A percentile compares a stretch with the other conserved stretches of the same genome.
Conservation (phyloP, 2,888 invertebrate species). For the Drosophila hawaiiensis region DNA sequence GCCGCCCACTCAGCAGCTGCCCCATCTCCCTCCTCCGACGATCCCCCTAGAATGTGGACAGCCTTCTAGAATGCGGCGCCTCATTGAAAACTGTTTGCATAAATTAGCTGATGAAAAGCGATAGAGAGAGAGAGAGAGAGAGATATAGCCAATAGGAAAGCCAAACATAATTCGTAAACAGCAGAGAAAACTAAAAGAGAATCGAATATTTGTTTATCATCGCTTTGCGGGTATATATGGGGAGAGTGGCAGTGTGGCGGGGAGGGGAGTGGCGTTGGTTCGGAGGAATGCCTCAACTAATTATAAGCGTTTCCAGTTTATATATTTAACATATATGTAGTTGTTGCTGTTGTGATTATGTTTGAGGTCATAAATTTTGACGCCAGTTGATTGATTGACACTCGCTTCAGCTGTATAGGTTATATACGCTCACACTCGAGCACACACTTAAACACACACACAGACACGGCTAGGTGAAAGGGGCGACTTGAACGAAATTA, state of each 20-base stretch:
- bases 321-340: constrained; percentile 29
- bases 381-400: constrained; percentile 76
- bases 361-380: constrained; percentile 75
- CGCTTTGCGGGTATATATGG: background rate
- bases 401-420: constrained; percentile 17
- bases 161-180: constrained; percentile 68
- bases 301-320: constrained; percentile 52
- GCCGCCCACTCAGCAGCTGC: constrained; percentile 26
- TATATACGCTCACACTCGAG: background rate
- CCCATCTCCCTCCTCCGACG: background rate
- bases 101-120: constrained; percentile 64
- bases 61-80: constrained; percentile 30
- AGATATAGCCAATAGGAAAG: constrained; percentile 34
- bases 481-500: constrained; percentile 32
- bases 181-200: constrained; percentile 30
- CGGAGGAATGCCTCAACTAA: constrained; percentile 61
- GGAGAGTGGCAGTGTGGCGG: background rate
- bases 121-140: constrained; percentile 23
- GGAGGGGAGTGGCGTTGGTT: too few species aligned
- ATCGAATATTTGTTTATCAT: constrained; percentile 36
- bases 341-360: constrained; percentile 59
- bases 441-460: constrained; percentile 1
- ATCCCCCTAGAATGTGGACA: background rate
- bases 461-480: constrained; percentile 18
- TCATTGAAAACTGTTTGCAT: constrained; percentile 74